Evolutionary conservation across 2,113 vertebrate species (phyloP), one percentile per base, ranked within the genome.

Genomic region (Takifugu bimaculatus): DNA sequence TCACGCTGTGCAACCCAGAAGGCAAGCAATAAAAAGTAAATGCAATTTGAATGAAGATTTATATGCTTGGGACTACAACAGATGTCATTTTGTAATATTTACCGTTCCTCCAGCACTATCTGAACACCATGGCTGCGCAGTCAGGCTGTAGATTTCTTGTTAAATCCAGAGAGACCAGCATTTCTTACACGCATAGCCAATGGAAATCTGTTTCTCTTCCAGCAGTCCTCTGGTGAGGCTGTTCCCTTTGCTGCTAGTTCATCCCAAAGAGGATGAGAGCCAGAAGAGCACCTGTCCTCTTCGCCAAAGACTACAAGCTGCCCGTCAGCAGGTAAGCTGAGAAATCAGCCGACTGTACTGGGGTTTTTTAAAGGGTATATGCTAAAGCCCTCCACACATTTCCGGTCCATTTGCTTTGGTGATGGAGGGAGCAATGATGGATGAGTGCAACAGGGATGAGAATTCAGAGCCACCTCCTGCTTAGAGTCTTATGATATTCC

Each of bases 31-130:
- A 10, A 39, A 39, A 39, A 39, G 11, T 10, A 39, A 39, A 39
- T 32, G 1, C 29, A 1, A 39, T 39, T 39, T 39, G 35, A 2
- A 10, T 39, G 2, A 39, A 39, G 35, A 39, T 39, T 39, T 39
- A 11, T 39, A 39, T 9, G 9, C 11, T 39, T 10, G 7, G 35
- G 35, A 39, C 35, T 39, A 39, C 5, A 65, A 57, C 5, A 75
- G 65, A 52, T 49, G 13, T 4, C 42, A 35, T 74, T 77, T 55
- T 60, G 39, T 26, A n/a, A 68, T 81, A 86, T 88, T 88, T 86
- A 90, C 90, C 88, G 74, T 83, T 82, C 72, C 83, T 85, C 76
- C 81, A 81, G 85, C 82, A 77, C 81, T 85, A 83, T 85, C 81
- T 84, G 82, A 79, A 76, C 73, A 75, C 65, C 74, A 74, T 77